These are phyloP conservation scores for Eupithecia pulchellata DNA, from an alignment of 2,888 invertebrate genomes.

Conservation along the genomic window DNA sequence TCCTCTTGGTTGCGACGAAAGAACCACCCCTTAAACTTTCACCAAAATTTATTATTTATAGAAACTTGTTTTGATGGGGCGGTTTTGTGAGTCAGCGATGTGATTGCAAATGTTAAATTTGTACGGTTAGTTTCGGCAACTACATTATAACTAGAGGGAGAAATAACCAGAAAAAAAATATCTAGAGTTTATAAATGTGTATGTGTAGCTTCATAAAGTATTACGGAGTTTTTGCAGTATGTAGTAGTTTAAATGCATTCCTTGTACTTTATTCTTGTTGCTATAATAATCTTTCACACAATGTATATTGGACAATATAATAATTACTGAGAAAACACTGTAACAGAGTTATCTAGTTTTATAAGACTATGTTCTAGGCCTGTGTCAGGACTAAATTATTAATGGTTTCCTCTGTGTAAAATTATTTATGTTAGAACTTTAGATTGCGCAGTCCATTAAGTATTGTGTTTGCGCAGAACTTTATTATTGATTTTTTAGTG, in stretches of 20 bases:
- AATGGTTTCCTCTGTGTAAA: not conserved
- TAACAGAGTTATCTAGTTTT: conserved; percentile 12
- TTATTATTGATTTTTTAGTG: not conserved
- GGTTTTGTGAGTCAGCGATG: not conserved
- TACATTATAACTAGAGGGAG: not conserved
- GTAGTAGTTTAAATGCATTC: not conserved
- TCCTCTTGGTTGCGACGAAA: conserved; percentile 3
- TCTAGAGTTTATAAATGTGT: not conserved
- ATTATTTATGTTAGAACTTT: not conserved
- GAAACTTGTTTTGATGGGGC: not conserved
- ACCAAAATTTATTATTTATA: too few species aligned
- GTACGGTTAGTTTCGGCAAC: not conserved
- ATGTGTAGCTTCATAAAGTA: not conserved
- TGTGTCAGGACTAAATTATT: conserved; percentile 14
- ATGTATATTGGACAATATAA: conserved; percentile 6
- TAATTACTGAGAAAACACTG: conserved; percentile 2
- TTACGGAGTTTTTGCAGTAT: not conserved
- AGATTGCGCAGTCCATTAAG: not conserved
- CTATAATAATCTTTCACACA: not conserved
- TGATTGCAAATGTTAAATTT: not conserved
- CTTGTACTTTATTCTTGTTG: not conserved
- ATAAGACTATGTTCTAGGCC: conserved; percentile 11
- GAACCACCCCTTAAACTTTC: not conserved
- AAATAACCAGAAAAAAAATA: not conserved
- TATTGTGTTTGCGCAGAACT: not conserved